Conservation (phyloP, 2,888 invertebrate species). For the Eucera pruinosa region DNA sequence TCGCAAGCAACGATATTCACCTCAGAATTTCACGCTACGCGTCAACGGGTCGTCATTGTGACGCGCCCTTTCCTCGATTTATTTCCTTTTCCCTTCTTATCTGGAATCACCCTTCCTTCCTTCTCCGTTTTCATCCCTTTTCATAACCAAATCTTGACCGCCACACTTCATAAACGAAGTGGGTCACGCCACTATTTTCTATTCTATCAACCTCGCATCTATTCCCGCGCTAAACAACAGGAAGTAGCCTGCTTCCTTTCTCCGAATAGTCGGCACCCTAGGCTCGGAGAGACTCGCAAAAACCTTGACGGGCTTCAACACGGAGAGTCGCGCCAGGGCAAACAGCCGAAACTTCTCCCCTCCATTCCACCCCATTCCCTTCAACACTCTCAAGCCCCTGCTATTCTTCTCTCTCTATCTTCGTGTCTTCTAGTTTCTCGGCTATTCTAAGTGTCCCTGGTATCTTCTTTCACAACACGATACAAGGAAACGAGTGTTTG, state of each 20-base stretch:
- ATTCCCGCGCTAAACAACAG: slow-evolving; percentile 67
- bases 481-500: slow-evolving; percentile 75
- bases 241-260: slow-evolving; percentile 27
- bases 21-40: slow-evolving; percentile 6
- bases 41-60: slow-evolving; percentile 22
- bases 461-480: slow-evolving; percentile 57
- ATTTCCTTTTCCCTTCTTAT: slow-evolving; percentile 8
- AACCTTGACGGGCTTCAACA: slow-evolving; percentile 48
- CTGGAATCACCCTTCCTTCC: slow-evolving; percentile 17
- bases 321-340: slow-evolving; percentile 38
- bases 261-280: slow-evolving; percentile 20
- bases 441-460: slow-evolving; percentile 1
- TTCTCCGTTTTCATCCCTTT: slow-evolving; percentile 34
- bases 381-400: too few relatives aligned
- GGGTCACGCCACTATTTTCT: slow-evolving; percentile 70
- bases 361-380: background rate
- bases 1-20: too few relatives aligned
- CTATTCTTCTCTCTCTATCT: too few relatives aligned
- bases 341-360: slow-evolving; percentile 60
- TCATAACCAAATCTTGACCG: background rate
- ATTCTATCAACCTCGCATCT: slow-evolving; percentile 70
- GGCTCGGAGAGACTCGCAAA: slow-evolving; percentile 20
- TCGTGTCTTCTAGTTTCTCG: background rate
- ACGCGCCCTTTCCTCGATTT: slow-evolving; percentile 23
- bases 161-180: slow-evolving; percentile 29